Evolutionary conservation across 2,888 invertebrate species (phyloP).

Genomic region (Meiosimyza platycephala): DNA sequence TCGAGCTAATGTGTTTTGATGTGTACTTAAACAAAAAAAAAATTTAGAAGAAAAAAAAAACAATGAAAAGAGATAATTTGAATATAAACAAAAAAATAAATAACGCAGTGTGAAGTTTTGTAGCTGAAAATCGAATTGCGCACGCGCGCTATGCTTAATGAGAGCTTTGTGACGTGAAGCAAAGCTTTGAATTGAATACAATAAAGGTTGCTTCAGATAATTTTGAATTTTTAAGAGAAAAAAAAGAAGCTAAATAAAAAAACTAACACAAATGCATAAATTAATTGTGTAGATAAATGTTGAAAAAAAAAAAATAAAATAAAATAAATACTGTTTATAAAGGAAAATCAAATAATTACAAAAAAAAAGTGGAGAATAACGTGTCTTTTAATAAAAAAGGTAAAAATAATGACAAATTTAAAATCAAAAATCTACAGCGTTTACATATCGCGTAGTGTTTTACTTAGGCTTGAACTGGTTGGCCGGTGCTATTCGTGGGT

Average conservation of each 20-base stretch:
- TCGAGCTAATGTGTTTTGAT: neutral
- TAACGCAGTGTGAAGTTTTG: neutral
- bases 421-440: slow-evolving; percentile 45
- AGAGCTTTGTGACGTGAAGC: too few species aligned
- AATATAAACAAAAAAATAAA: neutral
- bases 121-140: too few species aligned
- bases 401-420: slow-evolving; percentile 47
- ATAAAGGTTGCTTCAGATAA: too few species aligned
- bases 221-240: too few species aligned
- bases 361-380: neutral
- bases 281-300: slow-evolving; percentile 13
- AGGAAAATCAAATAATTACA: neutral
- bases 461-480: too few species aligned
- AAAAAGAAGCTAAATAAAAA: too few species aligned
- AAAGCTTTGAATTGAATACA: too few species aligned
- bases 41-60: neutral
- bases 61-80: neutral
- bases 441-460: slow-evolving; percentile 45
- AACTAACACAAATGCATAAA: neutral
- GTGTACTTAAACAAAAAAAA: neutral
- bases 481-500: too few species aligned
- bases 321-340: neutral
- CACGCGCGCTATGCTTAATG: too few species aligned
- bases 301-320: slow-evolving; percentile 6
- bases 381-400: slow-evolving; percentile 28